Evolutionary conservation across 2,797 vertebrate genomes (phyloP).

Genomic region (Cossypha polioptera): DNA sequence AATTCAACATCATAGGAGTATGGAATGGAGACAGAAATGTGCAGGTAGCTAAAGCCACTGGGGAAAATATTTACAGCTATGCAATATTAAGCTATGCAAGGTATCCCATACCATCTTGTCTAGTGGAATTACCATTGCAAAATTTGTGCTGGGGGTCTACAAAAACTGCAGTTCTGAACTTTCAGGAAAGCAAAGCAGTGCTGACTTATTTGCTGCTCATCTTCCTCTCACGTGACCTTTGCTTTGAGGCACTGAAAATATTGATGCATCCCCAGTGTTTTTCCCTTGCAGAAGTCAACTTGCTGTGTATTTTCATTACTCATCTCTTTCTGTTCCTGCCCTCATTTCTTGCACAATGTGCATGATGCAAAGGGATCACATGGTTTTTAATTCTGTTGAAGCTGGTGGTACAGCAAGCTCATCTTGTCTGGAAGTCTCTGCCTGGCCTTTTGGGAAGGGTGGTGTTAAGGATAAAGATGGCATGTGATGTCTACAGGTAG

Average conservation of each 20-base stretch:
- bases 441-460: not conserved
- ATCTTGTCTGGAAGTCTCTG: not conserved
- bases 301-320: not conserved
- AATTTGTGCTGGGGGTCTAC: not conserved
- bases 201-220: not conserved
- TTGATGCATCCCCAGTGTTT: not conserved
- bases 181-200: not conserved
- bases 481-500: accelerated
- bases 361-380: not conserved
- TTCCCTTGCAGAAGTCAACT: not conserved
- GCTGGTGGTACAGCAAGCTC: not conserved
- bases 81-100: not conserved
- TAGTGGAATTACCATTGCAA: not conserved
- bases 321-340: not conserved
- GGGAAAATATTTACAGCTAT: not conserved
- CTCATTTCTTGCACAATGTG: not conserved
- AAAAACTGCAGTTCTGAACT: not conserved
- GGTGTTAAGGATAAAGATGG: not conserved
- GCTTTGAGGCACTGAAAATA: not conserved
- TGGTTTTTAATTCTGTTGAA: not conserved
- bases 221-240: not conserved
- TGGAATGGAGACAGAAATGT: not conserved
- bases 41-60: not conserved
- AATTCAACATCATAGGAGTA: not conserved
- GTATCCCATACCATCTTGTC: not conserved